Percentiles rank a stretch among this genome's conserved stretches.
These are phyloP conservation scores for Anguilla megastoma DNA, from an alignment of 2,797 vertebrate genomes.

Conservation along the genomic window DNA sequence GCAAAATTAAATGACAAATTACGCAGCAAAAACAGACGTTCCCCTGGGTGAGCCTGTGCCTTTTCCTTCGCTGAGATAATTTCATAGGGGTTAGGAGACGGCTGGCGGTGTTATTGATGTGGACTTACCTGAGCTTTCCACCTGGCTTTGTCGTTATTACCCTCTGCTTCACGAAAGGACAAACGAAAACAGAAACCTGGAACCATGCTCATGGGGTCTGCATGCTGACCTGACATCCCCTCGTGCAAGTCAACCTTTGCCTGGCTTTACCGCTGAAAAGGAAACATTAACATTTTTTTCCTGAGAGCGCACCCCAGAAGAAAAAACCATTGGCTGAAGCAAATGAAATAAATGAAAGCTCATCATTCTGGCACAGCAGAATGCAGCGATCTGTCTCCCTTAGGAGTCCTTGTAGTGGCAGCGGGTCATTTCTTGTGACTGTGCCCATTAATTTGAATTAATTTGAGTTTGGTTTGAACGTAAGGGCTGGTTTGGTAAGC, in stretches of 20 bases:
- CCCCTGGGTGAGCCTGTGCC: neutral
- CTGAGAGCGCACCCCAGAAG: neutral
- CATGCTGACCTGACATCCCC: neutral
- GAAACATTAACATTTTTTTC: neutral
- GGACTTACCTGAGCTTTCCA: neutral
- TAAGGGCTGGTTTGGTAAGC: neutral
- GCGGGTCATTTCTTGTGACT: neutral
- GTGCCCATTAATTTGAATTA: neutral
- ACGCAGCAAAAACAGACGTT: neutral
- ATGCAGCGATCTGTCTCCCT: neutral
- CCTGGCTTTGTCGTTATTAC: neutral
- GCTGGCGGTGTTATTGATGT: neutral
- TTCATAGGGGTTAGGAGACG: neutral
- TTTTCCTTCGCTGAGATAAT: neutral
- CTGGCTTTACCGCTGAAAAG: neutral
- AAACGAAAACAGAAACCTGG: neutral
- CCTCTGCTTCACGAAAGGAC: neutral
- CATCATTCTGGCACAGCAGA: neutral
- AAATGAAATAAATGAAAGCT: neutral
- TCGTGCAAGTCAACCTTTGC: neutral
- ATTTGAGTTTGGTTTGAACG: neutral
- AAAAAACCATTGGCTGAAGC: neutral
- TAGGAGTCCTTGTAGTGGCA: neutral
- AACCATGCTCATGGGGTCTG: neutral
- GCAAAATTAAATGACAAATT: slow-evolving; percentile 23